These are phyloP conservation scores for Acyrthosiphon pisum DNA, from an alignment of 1,140 invertebrate genomes.

Conservation along the genomic window DNA sequence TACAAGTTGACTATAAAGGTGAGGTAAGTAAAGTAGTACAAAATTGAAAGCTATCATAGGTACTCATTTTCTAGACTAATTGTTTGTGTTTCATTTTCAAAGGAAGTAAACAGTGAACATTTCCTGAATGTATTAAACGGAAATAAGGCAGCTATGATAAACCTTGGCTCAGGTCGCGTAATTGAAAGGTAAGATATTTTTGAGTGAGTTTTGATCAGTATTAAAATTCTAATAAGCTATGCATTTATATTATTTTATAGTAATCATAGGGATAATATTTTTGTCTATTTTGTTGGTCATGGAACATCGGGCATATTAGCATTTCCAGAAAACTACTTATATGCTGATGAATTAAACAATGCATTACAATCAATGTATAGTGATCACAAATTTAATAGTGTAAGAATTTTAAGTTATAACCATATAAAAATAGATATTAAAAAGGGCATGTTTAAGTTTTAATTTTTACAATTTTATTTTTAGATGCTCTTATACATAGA, in stretches of 20 bases:
- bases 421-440: not conserved
- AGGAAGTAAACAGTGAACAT: slow-evolving; percentile 54
- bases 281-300: slow-evolving; percentile 74
- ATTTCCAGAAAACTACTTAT: slow-evolving; percentile 65
- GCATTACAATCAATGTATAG: slow-evolving; percentile 65
- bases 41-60: not conserved
- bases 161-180: slow-evolving; percentile 49
- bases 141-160: slow-evolving; percentile 54
- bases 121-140: slow-evolving; percentile 54
- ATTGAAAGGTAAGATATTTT: slow-evolving; percentile 57
- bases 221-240: not conserved
- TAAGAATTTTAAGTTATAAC: not conserved
- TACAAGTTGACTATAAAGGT: slow-evolving; percentile 59
- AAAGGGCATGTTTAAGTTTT: not conserved
- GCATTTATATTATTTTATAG: slow-evolving; percentile 62
- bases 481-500: slow-evolving; percentile 73
- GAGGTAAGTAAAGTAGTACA: slow-evolving; percentile 30
- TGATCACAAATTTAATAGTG: slow-evolving; percentile 62
- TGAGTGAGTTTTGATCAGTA: not conserved
- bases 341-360: slow-evolving; percentile 61
- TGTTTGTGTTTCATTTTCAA: not conserved
- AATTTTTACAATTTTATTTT: slow-evolving; percentile 1
- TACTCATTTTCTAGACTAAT: not conserved
- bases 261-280: slow-evolving; percentile 69
- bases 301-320: slow-evolving; percentile 69